Evolutionary conservation across 2,113 vertebrate genomes (phyloP).

Genomic region (Anguilla rostrata): DNA sequence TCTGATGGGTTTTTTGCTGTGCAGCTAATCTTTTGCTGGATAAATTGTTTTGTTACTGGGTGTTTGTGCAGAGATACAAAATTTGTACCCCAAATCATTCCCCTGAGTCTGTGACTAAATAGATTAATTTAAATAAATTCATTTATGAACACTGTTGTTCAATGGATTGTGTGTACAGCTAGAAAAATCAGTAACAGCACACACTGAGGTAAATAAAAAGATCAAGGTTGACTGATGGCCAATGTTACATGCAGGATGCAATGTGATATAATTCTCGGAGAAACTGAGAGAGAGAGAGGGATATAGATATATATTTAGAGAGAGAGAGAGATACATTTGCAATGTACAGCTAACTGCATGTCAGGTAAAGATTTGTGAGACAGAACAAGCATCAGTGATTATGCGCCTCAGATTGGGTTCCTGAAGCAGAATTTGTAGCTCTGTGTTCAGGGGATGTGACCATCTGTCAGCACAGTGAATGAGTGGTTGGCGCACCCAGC

Average conservation of each 20-base stretch:
- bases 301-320: too few relatives aligned
- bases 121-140: background rate
- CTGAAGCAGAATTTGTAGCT: conserved; percentile 13
- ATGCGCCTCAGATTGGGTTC: background rate
- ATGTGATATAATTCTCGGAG: background rate
- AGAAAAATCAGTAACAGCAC: too few relatives aligned
- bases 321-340: background rate
- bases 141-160: background rate
- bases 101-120: too few relatives aligned
- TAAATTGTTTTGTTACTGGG: background rate
- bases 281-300: background rate
- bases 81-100: too few relatives aligned
- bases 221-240: background rate
- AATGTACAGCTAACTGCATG: background rate
- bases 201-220: background rate
- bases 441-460: background rate
- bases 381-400: background rate
- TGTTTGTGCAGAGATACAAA: background rate
- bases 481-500: conserved; percentile 10
- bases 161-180: background rate
- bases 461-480: conserved; percentile 26
- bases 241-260: background rate
- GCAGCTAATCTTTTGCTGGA: background rate
- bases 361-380: background rate
- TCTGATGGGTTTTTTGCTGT: background rate